phyloP scores from a whole-genome alignment of 2,888 invertebrate genomes.

The Arctia plantaginis region DNA sequence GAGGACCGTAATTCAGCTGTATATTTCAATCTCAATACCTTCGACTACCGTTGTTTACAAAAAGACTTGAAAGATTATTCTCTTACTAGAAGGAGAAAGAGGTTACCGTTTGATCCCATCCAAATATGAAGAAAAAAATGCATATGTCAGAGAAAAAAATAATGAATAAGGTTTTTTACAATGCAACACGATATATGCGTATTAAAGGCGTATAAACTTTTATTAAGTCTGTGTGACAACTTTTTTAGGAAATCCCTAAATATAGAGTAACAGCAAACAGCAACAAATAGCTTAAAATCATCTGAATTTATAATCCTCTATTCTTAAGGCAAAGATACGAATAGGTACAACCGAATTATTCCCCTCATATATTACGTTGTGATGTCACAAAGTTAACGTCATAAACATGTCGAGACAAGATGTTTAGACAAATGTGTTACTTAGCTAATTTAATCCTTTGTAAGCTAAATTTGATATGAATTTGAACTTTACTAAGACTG shows the following conservation, averaged over 20 bases:
- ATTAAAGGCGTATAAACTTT: too few relatives aligned
- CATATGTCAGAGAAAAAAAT: too few relatives aligned
- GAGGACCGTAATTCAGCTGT: too few relatives aligned
- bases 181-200: too few relatives aligned
- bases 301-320: not conserved
- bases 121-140: too few relatives aligned
- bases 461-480: not conserved
- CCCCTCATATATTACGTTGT: conserved; percentile 44
- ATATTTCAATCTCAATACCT: too few relatives aligned
- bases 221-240: too few relatives aligned
- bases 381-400: conserved; percentile 40
- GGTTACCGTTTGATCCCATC: too few relatives aligned
- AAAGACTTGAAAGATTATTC: too few relatives aligned
- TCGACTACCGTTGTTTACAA: too few relatives aligned
- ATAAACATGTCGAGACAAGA: conserved; percentile 47
- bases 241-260: not conserved
- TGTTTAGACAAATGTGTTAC: conserved; percentile 37
- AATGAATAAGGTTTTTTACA: too few relatives aligned
- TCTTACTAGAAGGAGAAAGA: too few relatives aligned
- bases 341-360: conserved; percentile 34
- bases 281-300: not conserved
- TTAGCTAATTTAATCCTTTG: conserved; percentile 8
- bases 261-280: not conserved
- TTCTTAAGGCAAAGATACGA: conserved; percentile 5
- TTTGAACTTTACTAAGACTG: not conserved